A percentile compares a stretch with the other conserved stretches of the same genome.
Conservation (phyloP, 2,888 invertebrate genomes). For the Caenorhabditis angaria region DNA sequence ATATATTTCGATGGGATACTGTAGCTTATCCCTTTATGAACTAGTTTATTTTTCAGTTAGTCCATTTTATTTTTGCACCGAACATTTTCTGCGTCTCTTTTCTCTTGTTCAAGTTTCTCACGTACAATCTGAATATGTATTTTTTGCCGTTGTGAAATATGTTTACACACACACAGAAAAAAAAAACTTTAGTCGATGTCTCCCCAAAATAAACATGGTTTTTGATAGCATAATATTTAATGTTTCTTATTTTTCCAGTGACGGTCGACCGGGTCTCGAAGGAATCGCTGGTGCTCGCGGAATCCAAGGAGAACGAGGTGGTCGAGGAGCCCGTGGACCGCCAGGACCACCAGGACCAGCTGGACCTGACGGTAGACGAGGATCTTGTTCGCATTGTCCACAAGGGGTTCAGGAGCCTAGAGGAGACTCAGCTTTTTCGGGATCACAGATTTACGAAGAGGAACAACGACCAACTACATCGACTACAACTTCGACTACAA, state of each 20-base stretch:
- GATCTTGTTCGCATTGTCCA: constrained; percentile 37
- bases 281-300: constrained; percentile 49
- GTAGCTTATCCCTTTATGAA: too few species aligned
- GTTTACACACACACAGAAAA: not conserved
- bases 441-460: not conserved
- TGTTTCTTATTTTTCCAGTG: constrained; percentile 31
- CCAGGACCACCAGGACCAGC: constrained; percentile 56
- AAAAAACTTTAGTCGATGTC: not conserved
- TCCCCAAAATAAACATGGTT: too few species aligned
- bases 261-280: constrained; percentile 55
- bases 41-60: too few species aligned
- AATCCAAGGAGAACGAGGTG: constrained; percentile 54
- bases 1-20: too few species aligned
- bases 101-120: not conserved
- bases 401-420: constrained; percentile 10
- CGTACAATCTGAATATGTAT: not conserved
- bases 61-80: too few species aligned
- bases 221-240: too few species aligned
- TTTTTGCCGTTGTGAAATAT: not conserved
- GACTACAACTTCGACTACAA: constrained; percentile 6
- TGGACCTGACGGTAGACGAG: constrained; percentile 45
- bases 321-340: constrained; percentile 51
- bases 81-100: constrained; percentile 9
- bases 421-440: not conserved
- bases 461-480: constrained; percentile 5